Evolutionary conservation across 2,888 invertebrate species (phyloP).

Genomic region (Phasia obesa): DNA sequence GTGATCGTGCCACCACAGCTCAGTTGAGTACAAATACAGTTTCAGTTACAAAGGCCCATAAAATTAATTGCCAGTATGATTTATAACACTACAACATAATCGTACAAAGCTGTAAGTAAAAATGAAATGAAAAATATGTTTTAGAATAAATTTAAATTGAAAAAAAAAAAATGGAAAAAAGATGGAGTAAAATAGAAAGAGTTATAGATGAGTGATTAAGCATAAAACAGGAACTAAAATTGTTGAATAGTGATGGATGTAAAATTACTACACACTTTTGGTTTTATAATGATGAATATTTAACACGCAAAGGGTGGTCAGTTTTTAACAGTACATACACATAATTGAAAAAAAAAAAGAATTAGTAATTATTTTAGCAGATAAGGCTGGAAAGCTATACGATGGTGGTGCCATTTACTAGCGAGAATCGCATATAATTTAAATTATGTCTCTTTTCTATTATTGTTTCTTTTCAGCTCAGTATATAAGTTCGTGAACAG

Average conservation of each 20-base stretch:
- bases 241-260: conserved; percentile 34
- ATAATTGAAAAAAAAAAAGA: background rate
- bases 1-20: conserved; percentile 21
- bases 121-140: conserved; percentile 44
- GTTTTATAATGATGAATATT: conserved; percentile 48
- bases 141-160: conserved; percentile 23
- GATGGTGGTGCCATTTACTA: no score
- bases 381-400: background rate
- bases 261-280: conserved; percentile 30
- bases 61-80: conserved; percentile 40
- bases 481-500: no score
- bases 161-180: background rate
- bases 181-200: conserved; percentile 10
- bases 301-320: conserved; percentile 65
- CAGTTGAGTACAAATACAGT: background rate
- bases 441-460: no score
- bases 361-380: background rate
- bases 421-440: no score
- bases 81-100: conserved; percentile 33
- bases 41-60: background rate
- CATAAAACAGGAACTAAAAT: conserved; percentile 66
- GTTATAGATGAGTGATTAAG: conserved; percentile 64
- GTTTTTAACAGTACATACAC: conserved; percentile 11
- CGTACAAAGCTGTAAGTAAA: conserved; percentile 19
- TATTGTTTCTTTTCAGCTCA: no score